Base-by-base conservation (phyloP, 2,888 invertebrate genomes). In the Andrena haemorrhoa region DNA sequence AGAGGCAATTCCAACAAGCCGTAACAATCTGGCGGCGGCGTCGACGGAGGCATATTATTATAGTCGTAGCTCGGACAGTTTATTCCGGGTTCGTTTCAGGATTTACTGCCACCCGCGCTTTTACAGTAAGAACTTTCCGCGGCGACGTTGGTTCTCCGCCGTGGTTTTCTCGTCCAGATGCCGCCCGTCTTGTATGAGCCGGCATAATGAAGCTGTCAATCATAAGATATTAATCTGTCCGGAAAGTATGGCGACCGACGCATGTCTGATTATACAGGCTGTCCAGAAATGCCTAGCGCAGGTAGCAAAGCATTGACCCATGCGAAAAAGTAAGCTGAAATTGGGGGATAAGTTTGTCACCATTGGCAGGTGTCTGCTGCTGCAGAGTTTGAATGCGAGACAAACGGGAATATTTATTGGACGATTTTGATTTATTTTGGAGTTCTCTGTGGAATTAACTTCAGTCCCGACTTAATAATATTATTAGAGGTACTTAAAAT, bases 21-120 rank as follows among this genome's bases (percentile, higher is more conserved):
- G 86, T 90, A 90, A 91, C 88, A 87, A 86, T 87, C 88, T 79
- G 74, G 70, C 77, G 72, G 75, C 66, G 60, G 68, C 70, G 79
- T 78, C 80, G 87, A 86, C 81, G 86, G 61, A 86, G 83, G 88
- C 86, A 90, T 91, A 91, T 91, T 92, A 91, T 90, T 91, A 91
- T 90, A 81, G 85, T 86, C 87, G 86, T 87, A 88, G 86, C 86
- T 87, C 85, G 88, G 89, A 89, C 90, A 92, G 91, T 93, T 93
- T 92, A 92, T 93, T 92, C 85, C 89, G 75, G 87, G 89, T 91
- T 93, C 92, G 90, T 93, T 93, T 91, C 89, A 85, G 84, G 89
- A 93, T 93, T 93, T 93, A 93, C 88, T 91, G 85, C 88, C 49
- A 58, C 64, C 51, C 70, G 60, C 84, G 71, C 41, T 78, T 83